phyloP scores from a whole-genome alignment of 2,113 vertebrate species.

The Pangasianodon hypophthalmus region DNA sequence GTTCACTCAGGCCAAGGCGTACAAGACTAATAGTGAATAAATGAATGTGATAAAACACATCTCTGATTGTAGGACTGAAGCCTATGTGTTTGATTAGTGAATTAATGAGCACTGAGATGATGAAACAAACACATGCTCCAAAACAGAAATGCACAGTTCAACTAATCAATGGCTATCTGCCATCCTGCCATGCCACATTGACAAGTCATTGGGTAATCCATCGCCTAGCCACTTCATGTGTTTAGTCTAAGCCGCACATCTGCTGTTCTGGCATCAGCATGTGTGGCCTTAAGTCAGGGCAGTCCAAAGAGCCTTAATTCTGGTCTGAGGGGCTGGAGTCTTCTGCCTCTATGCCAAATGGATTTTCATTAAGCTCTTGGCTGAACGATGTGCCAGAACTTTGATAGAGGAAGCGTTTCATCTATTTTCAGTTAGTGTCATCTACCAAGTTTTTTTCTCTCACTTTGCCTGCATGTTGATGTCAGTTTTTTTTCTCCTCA shows the following conservation, averaged over 20 bases:
- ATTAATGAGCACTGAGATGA: slow-evolving; percentile 35
- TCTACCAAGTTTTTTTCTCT: slow-evolving; percentile 30
- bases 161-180: slow-evolving; percentile 42
- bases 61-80: slow-evolving; percentile 29
- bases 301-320: slow-evolving; percentile 43
- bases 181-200: slow-evolving; percentile 26
- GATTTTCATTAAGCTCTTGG: slow-evolving; percentile 50
- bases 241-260: slow-evolving; percentile 45
- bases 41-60: slow-evolving; percentile 40
- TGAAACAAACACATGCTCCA: slow-evolving; percentile 40
- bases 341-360: slow-evolving; percentile 45
- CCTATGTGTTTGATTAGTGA: slow-evolving; percentile 42
- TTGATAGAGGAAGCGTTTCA: slow-evolving; percentile 49
- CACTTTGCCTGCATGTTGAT: slow-evolving; percentile 38
- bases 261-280: slow-evolving; percentile 42
- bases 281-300: slow-evolving; percentile 39
- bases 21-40: slow-evolving; percentile 34
- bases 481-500: slow-evolving; percentile 15
- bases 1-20: slow-evolving; percentile 24
- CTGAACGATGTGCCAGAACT: slow-evolving; percentile 40
- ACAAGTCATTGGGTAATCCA: slow-evolving; percentile 45
- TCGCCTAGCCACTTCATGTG: slow-evolving; percentile 37
- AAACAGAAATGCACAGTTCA: slow-evolving; percentile 34
- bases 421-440: slow-evolving; percentile 50
- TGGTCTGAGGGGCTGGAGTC: slow-evolving; percentile 38